These are phyloP conservation scores for Aricia agestis DNA, from an alignment of 1,140 invertebrate species.

Conservation along the genomic window DNA sequence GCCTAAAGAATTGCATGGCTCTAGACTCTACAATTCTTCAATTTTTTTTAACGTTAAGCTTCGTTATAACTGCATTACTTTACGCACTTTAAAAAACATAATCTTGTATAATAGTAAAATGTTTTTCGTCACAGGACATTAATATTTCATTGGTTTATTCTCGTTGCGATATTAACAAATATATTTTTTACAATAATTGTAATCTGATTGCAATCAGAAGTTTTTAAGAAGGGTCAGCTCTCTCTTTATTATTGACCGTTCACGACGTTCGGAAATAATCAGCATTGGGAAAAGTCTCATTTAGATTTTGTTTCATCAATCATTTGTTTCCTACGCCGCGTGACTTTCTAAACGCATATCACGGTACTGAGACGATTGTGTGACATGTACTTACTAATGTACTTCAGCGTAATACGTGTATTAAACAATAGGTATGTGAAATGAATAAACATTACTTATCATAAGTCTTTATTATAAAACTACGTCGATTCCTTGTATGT, in stretches of 20 bases:
- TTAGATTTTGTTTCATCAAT: conserved; percentile 14
- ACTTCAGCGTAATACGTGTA: not conserved
- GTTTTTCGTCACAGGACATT: too few relatives aligned
- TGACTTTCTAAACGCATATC: conserved; percentile 9
- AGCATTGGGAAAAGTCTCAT: conserved; percentile 10
- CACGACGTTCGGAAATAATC: conserved; percentile 2
- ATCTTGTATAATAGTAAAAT: too few relatives aligned
- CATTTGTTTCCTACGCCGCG: not conserved
- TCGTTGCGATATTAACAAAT: not conserved
- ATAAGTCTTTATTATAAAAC: not conserved
- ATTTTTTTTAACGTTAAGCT: too few relatives aligned
- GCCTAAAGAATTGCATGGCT: too few relatives aligned
- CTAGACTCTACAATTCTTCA: too few relatives aligned
- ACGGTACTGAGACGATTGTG: not conserved
- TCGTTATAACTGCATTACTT: too few relatives aligned
- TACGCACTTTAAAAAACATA: too few relatives aligned
- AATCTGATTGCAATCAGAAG: not conserved
- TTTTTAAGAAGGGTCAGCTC: not conserved
- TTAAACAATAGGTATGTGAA: not conserved
- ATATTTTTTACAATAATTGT: not conserved
- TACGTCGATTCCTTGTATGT: too few relatives aligned
- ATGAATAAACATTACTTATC: not conserved
- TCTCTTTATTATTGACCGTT: not conserved
- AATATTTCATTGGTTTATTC: not conserved
- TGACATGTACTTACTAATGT: conserved; percentile 2